These are phyloP conservation scores for Leptobrachium ailaonicum DNA, from an alignment of 2,113 vertebrate species.

Conservation along the genomic window DNA sequence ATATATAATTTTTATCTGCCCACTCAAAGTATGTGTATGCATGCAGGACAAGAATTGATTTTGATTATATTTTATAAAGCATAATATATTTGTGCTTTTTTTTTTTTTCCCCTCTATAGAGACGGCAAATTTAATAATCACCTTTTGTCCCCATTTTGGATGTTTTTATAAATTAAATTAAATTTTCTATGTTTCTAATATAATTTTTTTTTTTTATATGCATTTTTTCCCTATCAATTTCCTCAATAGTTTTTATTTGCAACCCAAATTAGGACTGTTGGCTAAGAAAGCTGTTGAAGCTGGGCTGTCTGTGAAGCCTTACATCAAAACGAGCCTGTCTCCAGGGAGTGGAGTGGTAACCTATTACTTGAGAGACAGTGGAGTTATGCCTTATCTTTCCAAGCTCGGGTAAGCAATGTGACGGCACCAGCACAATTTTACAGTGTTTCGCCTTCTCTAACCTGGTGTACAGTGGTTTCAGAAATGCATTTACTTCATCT, in stretches of 20 bases:
- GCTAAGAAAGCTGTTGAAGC: slow-evolving; percentile 89
- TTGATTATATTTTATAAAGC: too few species aligned
- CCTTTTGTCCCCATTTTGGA: too few species aligned
- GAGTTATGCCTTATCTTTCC: slow-evolving; percentile 87
- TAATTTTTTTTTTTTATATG: background rate
- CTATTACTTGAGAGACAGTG: slow-evolving; percentile 90
- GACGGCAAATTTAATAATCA: too few species aligned
- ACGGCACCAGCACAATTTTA: background rate
- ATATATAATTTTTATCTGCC: too few species aligned
- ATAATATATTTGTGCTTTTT: too few species aligned
- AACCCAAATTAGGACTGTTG: slow-evolving; percentile 75
- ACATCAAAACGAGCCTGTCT: slow-evolving; percentile 96
- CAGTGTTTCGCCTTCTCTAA: too few species aligned
- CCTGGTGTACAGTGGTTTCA: background rate
- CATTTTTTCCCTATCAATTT: background rate
- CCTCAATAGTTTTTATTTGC: background rate
- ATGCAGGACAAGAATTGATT: too few species aligned
- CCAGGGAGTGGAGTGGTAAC: slow-evolving; percentile 98
- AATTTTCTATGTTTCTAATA: background rate
- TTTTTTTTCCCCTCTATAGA: too few species aligned
- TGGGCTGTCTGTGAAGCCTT: slow-evolving; percentile 88
- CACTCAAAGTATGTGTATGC: too few species aligned
- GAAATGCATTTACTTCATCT: background rate
- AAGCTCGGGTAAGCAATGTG: slow-evolving; percentile 74
- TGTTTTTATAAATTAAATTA: too few species aligned